Base-by-base conservation (phyloP, 2,888 invertebrate genomes). In the Parnassius apollo region DNA sequence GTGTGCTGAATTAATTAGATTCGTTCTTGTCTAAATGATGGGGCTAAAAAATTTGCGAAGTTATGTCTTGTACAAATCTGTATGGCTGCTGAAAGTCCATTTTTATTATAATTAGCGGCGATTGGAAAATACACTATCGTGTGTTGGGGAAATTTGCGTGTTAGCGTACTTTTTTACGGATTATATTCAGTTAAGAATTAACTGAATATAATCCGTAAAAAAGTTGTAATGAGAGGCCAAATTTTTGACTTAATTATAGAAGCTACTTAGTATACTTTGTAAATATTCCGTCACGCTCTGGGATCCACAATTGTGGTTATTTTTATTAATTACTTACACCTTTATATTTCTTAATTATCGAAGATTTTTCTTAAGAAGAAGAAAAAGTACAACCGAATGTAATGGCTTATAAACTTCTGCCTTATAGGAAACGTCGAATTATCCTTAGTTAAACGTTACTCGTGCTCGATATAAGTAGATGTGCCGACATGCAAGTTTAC, bases 11-110 rank as follows among this genome's bases (percentile, higher is more conserved):
- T 69, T 68, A 64, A 77, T 75, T 66, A 65, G 65, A 67, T 71
- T 77, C 76, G 78, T 71, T 71, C 68, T 66, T 56, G 35, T 44
- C 55, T 61, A 69, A 74, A 72, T 78, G 77, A 77, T 74, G 66
- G 61, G 59, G 63, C 35, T 46, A 53, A 48, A 58, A 65, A 68
- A 66, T 66, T 71, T 66, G 66, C 64, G 66, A 69, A 57, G 69
- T 65, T 70, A 68, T 51, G 46, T n/a, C 22, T 50, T 52, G 48
- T 60, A 54, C 59, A 55, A 59, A 61, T 57, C 44, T 54, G 45
- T 42, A 63, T 25, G 67, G 57, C 58, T 61, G 57, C 68, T 67
- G 60, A 66, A 70, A 65, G 68, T 62, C 54, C 60, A 22, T 60
- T 53, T 58, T 65, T 59, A 35, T 35, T 35, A 35, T 18, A 18